phyloP scores from a whole-genome alignment of 1,140 invertebrate species.

The Scaptomyza hsui region DNA sequence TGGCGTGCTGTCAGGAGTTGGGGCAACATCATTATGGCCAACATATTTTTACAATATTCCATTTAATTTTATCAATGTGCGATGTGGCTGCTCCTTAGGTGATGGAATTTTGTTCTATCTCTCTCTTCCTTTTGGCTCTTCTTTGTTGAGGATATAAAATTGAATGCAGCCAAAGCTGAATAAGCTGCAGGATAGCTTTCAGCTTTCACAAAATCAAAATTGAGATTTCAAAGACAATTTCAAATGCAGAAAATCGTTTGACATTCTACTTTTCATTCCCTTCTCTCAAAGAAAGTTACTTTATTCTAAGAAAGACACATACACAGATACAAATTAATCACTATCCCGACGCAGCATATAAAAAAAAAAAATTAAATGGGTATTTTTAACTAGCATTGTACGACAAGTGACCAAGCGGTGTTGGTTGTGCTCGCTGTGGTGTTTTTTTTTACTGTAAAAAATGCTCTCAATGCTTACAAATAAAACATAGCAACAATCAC shows the following conservation, averaged over 20 bases:
- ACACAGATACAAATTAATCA: neutral
- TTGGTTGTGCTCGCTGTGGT: neutral
- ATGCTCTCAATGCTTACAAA: constrained; percentile 51
- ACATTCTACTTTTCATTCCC: constrained; percentile 2
- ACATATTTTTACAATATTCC: constrained; percentile 80
- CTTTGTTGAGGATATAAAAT: constrained; percentile 31
- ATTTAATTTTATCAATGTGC: constrained; percentile 75
- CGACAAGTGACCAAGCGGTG: neutral
- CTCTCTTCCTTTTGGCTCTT: neutral
- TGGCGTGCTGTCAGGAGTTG: constrained; percentile 3
- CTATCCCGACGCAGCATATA: neutral
- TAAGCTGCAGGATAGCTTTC: constrained; percentile 28
- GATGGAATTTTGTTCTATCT: constrained; percentile 7
- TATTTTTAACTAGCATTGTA: neutral
- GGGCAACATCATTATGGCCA: constrained; percentile 66
- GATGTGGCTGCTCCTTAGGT: constrained; percentile 20
- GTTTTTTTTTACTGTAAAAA: neutral
- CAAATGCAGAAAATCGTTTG: constrained; percentile 14
- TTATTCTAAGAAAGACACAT: neutral
- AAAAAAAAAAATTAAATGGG: neutral
- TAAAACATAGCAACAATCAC: constrained; percentile 62
- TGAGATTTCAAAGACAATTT: constrained; percentile 28
- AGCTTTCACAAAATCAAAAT: constrained; percentile 14
- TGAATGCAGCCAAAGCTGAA: constrained; percentile 50
- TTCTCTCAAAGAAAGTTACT: neutral